Evolutionary conservation across 2,888 invertebrate genomes (phyloP), one percentile per base, ranked within the genome.

Genomic region (Leptopilina syphax): DNA sequence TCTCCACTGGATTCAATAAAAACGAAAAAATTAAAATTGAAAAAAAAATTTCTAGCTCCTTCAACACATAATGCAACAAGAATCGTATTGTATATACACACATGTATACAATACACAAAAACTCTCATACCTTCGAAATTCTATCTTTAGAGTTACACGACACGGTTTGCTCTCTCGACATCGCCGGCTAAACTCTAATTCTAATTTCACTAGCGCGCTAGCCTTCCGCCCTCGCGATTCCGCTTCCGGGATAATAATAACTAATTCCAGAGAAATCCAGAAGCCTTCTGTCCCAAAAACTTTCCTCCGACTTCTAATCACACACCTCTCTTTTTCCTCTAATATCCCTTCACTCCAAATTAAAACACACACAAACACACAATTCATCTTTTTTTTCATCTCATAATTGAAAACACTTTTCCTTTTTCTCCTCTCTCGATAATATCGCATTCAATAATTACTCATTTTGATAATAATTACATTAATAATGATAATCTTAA

Each of bases 181-280:
- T 50, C 50, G 50, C 3, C 50, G 73, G 57, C 73, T 73, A 73
- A 73, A 73, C 57, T 73, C 73, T 73, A 73, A 73, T 73, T 73
- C 73, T 73, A 73, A 73, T 73, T 73, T 73, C 73, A 73, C 73
- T 34, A 57, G 73, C 12, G 73, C 12, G 50, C 34, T 34, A 73
- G 73, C 57, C 73, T 73, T 73, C 73, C 73, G 73, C 73, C 73
- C 73, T 73, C 73, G 73, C 73, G 73, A 73, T 73, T 73, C 73
- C 73, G 73, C 73, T 73, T 73, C 73, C 73, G 73, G 73, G 73
- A 73, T 73, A 73, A 73, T 73, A 73, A 73, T 73, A 73, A 73
- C 73, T n/a, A 73, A 73, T 73, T 73, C 73, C 73, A 41, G 57
- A 73, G 41, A 73, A 73, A 41, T 34, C 41, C 57, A 73, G 54